phyloP scores from a whole-genome alignment of 1,140 invertebrate genomes.

The Drosophila ercepeae region DNA sequence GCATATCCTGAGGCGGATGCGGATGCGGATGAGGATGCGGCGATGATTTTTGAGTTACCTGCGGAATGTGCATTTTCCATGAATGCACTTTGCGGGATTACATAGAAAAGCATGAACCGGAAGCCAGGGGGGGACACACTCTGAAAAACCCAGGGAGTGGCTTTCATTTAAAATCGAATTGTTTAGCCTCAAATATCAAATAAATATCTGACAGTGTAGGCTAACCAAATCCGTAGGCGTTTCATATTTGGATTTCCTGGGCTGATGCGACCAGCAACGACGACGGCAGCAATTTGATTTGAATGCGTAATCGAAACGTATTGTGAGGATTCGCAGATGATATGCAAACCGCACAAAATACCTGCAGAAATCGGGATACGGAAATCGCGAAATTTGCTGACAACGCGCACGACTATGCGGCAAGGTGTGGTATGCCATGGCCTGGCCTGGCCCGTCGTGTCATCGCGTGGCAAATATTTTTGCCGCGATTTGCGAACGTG shows the following conservation, averaged over 20 bases:
- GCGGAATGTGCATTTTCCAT: constrained; percentile 57
- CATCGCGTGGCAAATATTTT: constrained; percentile 57
- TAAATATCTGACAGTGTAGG: background rate
- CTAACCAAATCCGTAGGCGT: constrained; percentile 22
- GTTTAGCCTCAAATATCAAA: background rate
- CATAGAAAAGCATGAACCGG: constrained; percentile 10
- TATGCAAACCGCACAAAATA: constrained; percentile 41
- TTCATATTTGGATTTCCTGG: constrained; percentile 29
- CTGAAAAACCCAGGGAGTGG: background rate
- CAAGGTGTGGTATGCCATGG: background rate
- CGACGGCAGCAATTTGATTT: constrained; percentile 74
- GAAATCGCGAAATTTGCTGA: constrained; percentile 19
- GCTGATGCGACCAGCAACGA: constrained; percentile 30
- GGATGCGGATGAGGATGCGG: background rate
- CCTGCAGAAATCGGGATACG: constrained; percentile 7
- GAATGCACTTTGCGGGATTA: constrained; percentile 72
- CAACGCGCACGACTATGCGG: constrained; percentile 15
- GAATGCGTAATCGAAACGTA: constrained; percentile 80
- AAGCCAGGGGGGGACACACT: background rate
- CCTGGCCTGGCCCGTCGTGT: background rate
- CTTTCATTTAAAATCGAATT: background rate
- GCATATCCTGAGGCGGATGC: constrained; percentile 2
- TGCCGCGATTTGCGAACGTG: constrained; percentile 72
- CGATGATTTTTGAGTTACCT: constrained; percentile 62
- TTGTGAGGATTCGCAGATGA: constrained; percentile 49